Base-by-base conservation (phyloP, 2,888 invertebrate genomes). In the Gerosis bhagava region DNA sequence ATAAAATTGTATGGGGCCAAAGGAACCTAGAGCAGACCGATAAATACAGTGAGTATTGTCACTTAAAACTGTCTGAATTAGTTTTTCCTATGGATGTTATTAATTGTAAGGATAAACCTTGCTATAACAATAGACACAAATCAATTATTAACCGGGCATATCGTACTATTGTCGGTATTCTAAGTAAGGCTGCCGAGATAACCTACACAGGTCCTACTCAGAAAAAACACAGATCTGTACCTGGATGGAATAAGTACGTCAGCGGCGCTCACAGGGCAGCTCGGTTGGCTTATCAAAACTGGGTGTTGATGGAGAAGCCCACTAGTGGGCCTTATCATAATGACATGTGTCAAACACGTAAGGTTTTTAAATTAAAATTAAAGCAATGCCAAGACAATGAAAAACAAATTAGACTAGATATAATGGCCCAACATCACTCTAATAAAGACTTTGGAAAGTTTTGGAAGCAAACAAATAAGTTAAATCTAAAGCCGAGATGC, bases 211-310 rank as follows among this genome's bases (percentile, higher is more conserved):
- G 32, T 7, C 24, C 25, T 7, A 2, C 5, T 12, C n/a, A 15
- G 3, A 34, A 17, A 21, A 42, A 34, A 16, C 6, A 7, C 11
- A 42, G n/a, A 17, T 10, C 16, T 24, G 28, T 59, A n/a, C 7
- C 35, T 1, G 56, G 59, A 0, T 62, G 60, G 60, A 61, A 59
- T 26, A 49, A 37, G 3, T 35, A 61, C 16, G 59, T 61, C 4
- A 44, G 42, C 1, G 45, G 24, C 7, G 53, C 57, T 13, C 54
- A 59, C 19, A 12, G 34, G 47, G 39, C 45, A 40, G 59, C 60
- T 24, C 50, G 57, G 26, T 11, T 11, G 3, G 41, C 26, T 3
- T 58, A 54, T 47, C 10, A 48, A 4, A 15, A 32, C 3, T 61
- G 60, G 60, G n/a, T 53, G 11, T 45, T 40, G 19, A 24, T 28